Evolutionary conservation across 2,797 vertebrate genomes (phyloP).

Genomic region (Podarcis lilfordi): DNA sequence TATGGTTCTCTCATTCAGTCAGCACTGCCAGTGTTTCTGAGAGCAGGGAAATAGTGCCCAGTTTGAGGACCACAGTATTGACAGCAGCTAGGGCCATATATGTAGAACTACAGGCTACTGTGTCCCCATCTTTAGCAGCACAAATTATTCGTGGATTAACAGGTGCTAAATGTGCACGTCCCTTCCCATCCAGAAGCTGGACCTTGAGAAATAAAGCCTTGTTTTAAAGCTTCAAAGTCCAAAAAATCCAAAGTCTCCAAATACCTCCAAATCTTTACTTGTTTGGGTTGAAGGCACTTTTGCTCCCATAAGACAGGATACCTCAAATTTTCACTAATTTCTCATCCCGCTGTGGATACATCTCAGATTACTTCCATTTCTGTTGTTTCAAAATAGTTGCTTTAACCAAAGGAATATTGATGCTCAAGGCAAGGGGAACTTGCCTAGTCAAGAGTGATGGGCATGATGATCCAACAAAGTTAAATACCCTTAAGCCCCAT

Average conservation of each 20-base stretch:
- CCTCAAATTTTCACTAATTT: not conserved
- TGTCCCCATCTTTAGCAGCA: not conserved
- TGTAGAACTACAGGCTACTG: not conserved
- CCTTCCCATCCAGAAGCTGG: not conserved
- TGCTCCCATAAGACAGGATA: not conserved
- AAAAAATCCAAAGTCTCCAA: not conserved
- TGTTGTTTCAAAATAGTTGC: not conserved
- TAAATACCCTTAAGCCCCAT: not conserved
- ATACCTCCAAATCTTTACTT: not conserved
- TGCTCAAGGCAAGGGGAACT: not conserved
- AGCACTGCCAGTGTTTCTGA: not conserved
- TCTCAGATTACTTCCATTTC: not conserved
- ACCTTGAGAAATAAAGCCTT: not conserved
- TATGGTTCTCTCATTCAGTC: not conserved
- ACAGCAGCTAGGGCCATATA: not conserved
- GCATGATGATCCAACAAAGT: not conserved
- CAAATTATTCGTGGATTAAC: not conserved
- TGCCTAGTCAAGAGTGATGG: not conserved
- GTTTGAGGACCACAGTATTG: not conserved
- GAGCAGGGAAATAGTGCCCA: not conserved
- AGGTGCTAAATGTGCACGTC: not conserved
- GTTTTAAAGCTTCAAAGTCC: not conserved
- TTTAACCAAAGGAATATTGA: not conserved
- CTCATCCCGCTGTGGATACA: not conserved
- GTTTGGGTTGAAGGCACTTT: not conserved